These are phyloP conservation scores for Proterorhinus semilunaris DNA, from an alignment of 2,113 vertebrate genomes.

Conservation along the genomic window DNA sequence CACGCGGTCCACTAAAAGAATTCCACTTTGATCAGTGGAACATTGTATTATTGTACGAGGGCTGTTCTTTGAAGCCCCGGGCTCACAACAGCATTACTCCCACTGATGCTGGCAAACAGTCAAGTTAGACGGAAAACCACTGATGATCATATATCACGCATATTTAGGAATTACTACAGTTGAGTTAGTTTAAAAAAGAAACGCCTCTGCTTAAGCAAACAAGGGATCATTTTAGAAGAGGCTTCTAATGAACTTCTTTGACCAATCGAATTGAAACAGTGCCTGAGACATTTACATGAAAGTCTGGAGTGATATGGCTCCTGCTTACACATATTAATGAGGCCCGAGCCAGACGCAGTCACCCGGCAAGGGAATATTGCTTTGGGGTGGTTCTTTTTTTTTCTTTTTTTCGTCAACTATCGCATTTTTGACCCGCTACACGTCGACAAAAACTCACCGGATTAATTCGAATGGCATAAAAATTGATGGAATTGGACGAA, in stretches of 20 bases:
- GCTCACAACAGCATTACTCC: conserved; percentile 10
- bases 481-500: too few relatives aligned
- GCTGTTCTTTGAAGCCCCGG: conserved; percentile 26
- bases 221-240: not conserved
- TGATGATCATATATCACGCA: not conserved
- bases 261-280: not conserved
- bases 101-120: conserved; percentile 16
- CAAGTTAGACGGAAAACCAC: conserved; percentile 14
- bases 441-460: too few relatives aligned
- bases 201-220: not conserved
- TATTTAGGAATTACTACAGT: conserved; percentile 8
- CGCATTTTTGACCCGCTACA: too few relatives aligned
- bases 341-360: too few relatives aligned
- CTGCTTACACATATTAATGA: too few relatives aligned
- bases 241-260: not conserved
- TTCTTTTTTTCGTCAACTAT: too few relatives aligned
- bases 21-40: conserved; percentile 56
- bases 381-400: too few relatives aligned
- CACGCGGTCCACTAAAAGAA: conserved; percentile 44
- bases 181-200: not conserved
- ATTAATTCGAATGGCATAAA: too few relatives aligned
- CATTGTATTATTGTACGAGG: conserved; percentile 43
- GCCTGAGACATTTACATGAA: too few relatives aligned
- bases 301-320: too few relatives aligned
- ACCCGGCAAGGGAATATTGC: too few relatives aligned